Evolutionary conservation across 2,113 vertebrate species (phyloP).

Genomic region (Smithornis capensis): DNA sequence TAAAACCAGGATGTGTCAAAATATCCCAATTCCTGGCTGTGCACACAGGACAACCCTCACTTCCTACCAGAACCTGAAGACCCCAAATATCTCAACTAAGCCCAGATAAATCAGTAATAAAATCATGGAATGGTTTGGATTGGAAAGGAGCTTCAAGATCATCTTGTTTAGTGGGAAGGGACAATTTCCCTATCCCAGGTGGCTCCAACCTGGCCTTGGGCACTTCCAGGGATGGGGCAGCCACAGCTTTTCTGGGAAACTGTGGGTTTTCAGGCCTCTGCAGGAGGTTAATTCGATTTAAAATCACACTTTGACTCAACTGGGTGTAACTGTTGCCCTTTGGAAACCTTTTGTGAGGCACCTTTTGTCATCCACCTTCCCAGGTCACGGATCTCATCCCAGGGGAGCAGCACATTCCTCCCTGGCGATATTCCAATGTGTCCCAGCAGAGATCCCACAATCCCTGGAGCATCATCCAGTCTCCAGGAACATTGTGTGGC

Average conservation of each 20-base stretch:
- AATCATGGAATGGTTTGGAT: neutral
- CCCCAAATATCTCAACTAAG: neutral
- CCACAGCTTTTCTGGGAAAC: neutral
- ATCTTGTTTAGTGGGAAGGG: neutral
- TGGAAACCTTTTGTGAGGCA: conserved; percentile 1
- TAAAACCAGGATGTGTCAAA: neutral
- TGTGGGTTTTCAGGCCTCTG: neutral
- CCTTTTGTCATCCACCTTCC: neutral
- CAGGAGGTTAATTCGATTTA: neutral
- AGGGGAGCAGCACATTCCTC: neutral
- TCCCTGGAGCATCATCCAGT: neutral
- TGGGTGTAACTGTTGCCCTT: too few species aligned
- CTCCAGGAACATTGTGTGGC: neutral
- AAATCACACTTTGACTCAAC: neutral
- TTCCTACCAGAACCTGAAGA: neutral
- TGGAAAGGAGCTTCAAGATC: accelerated
- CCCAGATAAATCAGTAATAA: neutral
- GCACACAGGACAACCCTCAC: neutral
- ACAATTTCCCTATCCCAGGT: neutral
- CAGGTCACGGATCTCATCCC: neutral
- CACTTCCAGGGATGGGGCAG: neutral
- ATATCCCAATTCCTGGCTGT: neutral
- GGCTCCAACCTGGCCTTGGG: neutral
- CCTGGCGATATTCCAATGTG: conserved; percentile 1
- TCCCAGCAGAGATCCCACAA: conserved; percentile 1